Evolutionary conservation across 1,140 invertebrate genomes (phyloP).

Genomic region (Aphis craccivora): DNA sequence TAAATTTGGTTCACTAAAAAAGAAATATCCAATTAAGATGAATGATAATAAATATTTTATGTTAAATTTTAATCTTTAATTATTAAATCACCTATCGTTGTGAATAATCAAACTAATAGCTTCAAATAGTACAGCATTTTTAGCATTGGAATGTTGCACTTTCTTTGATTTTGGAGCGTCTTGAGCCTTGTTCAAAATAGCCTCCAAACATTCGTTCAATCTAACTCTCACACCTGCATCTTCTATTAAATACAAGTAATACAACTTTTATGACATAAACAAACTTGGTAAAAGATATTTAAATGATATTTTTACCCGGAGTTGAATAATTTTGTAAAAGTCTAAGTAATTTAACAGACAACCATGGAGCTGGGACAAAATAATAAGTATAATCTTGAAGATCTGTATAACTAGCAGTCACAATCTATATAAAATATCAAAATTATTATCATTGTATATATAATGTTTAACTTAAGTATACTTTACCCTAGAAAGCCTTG

Average conservation of each 20-base stretch:
- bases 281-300: background rate
- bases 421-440: constrained; percentile 74
- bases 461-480: background rate
- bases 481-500: constrained; percentile 88
- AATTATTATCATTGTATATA: background rate
- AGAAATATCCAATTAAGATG: constrained; percentile 18
- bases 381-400: constrained; percentile 99
- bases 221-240: constrained; percentile 94
- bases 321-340: constrained; percentile 98
- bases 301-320: constrained; percentile 72
- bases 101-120: constrained; percentile 99
- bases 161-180: constrained; percentile 99
- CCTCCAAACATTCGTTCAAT: constrained; percentile 97
- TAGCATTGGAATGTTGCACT: constrained; percentile 99
- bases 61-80: background rate
- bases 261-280: background rate
- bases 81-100: constrained; percentile 78
- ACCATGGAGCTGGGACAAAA: constrained; percentile 99
- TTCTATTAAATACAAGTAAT: constrained; percentile 68
- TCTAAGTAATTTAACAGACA: constrained; percentile 96
- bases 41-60: background rate
- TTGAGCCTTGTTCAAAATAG: constrained; percentile 99
- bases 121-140: constrained; percentile 99
- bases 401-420: constrained; percentile 97
- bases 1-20: constrained; percentile 88